A percentile compares a stretch with the other conserved stretches of the same genome.
phyloP scores from a whole-genome alignment of 2,888 invertebrate species.

The Agonopterix subpropinquella region DNA sequence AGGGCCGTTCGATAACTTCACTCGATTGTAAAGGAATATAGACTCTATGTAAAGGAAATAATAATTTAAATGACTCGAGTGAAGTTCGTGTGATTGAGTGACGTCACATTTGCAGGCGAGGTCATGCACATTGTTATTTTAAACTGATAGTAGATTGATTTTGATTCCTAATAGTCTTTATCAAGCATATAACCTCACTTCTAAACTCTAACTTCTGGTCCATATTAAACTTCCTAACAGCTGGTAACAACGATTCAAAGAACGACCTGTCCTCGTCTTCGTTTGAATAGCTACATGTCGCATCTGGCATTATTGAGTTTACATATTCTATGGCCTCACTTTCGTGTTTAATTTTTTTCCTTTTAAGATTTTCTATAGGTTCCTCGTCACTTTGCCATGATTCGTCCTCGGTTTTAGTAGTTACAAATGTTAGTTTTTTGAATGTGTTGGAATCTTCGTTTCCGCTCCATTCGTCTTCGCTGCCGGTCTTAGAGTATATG shows the following conservation, averaged over 20 bases:
- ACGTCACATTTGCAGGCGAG: too few relatives aligned
- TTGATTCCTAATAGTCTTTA: constrained; percentile 43
- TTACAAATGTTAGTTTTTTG: constrained; percentile 10
- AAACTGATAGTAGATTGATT: too few relatives aligned
- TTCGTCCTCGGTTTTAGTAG: constrained; percentile 16
- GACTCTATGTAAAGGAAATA: too few relatives aligned
- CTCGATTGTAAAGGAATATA: too few relatives aligned
- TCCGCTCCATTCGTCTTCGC: constrained; percentile 26
- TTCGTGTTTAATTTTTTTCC: constrained; percentile 24
- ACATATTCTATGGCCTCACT: constrained; percentile 39
- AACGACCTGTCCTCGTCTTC: constrained; percentile 58
- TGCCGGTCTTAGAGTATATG: constrained; percentile 37
- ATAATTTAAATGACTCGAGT: too few relatives aligned
- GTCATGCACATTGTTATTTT: too few relatives aligned
- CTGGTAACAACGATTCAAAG: constrained; percentile 55
- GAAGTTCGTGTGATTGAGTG: too few relatives aligned
- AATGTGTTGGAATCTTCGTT: constrained; percentile 6
- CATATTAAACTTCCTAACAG: constrained; percentile 46
- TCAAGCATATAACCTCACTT: constrained; percentile 40
- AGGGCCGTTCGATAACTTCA: too few relatives aligned
- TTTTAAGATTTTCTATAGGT: constrained; percentile 32
- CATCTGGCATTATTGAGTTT: constrained; percentile 30
- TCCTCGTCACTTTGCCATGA: constrained; percentile 31
- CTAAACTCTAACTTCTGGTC: constrained; percentile 59
- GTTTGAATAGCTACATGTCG: constrained; percentile 20